Conservation (phyloP, 2,797 vertebrate species). For the Gadopsis bispinosus region DNA sequence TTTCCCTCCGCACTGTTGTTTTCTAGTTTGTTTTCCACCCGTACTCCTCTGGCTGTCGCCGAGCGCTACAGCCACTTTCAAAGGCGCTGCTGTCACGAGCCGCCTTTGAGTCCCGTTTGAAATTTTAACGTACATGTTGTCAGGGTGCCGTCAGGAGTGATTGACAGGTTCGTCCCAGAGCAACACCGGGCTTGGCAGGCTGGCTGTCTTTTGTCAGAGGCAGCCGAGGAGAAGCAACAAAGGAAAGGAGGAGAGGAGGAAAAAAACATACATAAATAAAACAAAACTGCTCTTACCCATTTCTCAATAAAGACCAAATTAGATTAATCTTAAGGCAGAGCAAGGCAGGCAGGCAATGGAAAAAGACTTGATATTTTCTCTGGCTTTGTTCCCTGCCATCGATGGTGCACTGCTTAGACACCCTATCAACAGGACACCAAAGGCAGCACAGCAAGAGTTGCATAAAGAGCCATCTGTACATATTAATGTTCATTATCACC, state of each 20-base stretch:
- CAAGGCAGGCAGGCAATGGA: constrained; percentile 69
- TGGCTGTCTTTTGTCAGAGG: constrained; percentile 89
- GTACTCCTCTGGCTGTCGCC: constrained; percentile 86
- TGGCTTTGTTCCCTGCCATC: constrained; percentile 75
- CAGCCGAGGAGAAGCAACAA: constrained; percentile 86
- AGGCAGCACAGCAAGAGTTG: constrained; percentile 70
- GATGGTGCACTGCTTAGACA: constrained; percentile 69
- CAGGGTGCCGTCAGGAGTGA: constrained; percentile 88
- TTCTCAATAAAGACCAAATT: constrained; percentile 88
- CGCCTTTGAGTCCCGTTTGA: constrained; percentile 88
- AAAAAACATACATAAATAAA: constrained; percentile 89
- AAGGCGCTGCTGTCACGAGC: constrained; percentile 87
- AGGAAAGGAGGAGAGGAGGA: constrained; percentile 82
- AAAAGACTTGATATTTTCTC: constrained; percentile 79
- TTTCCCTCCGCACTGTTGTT: constrained; percentile 83
- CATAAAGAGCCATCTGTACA: constrained; percentile 71
- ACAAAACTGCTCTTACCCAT: constrained; percentile 86
- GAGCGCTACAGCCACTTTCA: constrained; percentile 89
- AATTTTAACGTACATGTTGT: constrained; percentile 91
- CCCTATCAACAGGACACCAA: constrained; percentile 78
- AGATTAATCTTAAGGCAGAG: constrained; percentile 83
- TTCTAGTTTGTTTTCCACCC: constrained; percentile 88
- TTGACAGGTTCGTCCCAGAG: constrained; percentile 90
- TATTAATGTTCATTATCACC: constrained; percentile 78
- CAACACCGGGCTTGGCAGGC: constrained; percentile 87